Evolutionary conservation across 2,113 vertebrate genomes (phyloP).

Genomic region (Mus spicilegus): DNA sequence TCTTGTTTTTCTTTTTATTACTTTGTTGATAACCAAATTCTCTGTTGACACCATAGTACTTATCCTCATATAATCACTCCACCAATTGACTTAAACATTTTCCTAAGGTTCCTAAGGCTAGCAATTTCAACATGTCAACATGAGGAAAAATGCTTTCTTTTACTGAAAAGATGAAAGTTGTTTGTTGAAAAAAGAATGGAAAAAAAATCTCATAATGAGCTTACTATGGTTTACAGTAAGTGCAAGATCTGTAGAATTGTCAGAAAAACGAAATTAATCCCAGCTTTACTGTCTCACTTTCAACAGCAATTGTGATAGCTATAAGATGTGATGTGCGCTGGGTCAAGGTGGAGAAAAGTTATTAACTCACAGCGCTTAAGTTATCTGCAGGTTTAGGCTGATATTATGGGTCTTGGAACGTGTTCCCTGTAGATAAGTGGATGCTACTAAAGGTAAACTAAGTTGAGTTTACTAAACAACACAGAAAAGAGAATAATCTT

Average conservation of each 20-base stretch:
- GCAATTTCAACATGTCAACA: background rate
- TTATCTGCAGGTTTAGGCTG: background rate
- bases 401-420: background rate
- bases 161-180: background rate
- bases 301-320: background rate
- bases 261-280: background rate
- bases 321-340: background rate
- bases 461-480: background rate
- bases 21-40: background rate
- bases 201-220: background rate
- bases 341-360: background rate
- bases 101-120: background rate
- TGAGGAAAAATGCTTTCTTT: background rate
- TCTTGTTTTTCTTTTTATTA: background rate
- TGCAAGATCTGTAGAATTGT: background rate
- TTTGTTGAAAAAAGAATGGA: background rate
- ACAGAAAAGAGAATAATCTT: slow-evolving; percentile 29
- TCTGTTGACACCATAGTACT: background rate
- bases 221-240: background rate
- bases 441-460: background rate
- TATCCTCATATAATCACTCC: background rate
- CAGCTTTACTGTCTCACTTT: background rate
- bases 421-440: background rate
- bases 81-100: background rate
- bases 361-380: background rate